Conservation (phyloP, 2,888 invertebrate genomes). For the Corythucha ciliata region DNA sequence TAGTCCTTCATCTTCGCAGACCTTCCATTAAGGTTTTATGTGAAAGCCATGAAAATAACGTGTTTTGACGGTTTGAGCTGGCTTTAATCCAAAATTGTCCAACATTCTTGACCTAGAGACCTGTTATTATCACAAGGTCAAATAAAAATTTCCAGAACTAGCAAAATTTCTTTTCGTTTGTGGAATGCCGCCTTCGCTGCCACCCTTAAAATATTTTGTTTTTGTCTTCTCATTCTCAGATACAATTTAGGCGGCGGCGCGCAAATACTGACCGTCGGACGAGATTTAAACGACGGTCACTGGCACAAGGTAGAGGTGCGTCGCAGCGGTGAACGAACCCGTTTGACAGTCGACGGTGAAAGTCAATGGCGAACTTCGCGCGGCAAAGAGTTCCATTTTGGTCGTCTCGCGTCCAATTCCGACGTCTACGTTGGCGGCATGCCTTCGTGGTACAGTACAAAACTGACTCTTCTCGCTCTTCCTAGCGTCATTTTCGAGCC, state of each 20-base stretch:
- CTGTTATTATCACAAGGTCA: no score
- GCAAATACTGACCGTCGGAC: constrained; percentile 79
- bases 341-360: constrained; percentile 74
- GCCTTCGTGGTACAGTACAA: constrained; percentile 84
- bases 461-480: constrained; percentile 71
- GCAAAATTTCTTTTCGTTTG: no score
- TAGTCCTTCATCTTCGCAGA: no score
- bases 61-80: no score
- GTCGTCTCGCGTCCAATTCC: constrained; percentile 75
- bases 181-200: no score
- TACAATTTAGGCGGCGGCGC: constrained; percentile 90
- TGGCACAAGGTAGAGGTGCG: constrained; percentile 86
- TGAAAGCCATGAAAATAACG: no score
- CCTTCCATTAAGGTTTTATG: no score
- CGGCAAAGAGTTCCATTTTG: constrained; percentile 82
- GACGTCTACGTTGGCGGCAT: constrained; percentile 95
- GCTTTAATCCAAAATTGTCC: no score
- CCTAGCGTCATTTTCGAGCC: constrained; percentile 91
- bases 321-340: constrained; percentile 72
- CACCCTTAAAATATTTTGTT: no score
- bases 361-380: constrained; percentile 68
- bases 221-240: no score
- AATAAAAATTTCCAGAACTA: no score
- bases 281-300: constrained; percentile 77
- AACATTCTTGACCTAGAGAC: no score